Conservation (phyloP, 2,888 invertebrate genomes). For the Falcaria lacertinaria region DNA sequence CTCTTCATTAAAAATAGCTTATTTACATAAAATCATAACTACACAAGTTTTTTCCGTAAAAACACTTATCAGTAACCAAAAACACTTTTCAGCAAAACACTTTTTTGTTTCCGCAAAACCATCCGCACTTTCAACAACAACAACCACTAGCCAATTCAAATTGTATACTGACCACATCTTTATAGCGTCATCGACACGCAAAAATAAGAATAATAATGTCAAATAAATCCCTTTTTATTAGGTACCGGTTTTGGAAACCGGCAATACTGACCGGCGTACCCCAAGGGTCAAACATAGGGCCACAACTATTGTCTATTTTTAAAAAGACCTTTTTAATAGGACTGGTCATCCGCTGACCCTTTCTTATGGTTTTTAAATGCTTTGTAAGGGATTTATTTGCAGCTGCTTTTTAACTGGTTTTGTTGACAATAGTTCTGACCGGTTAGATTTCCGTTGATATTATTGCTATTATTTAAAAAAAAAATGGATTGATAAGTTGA, state of each 20-base stretch:
- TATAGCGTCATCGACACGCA: conserved; percentile 29
- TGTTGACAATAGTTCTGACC: conserved; percentile 28
- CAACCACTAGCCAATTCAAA: conserved; percentile 42
- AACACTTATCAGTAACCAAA: not conserved
- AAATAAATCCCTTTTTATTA: conserved; percentile 50
- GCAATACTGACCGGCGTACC: conserved; percentile 68
- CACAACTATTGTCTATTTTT: conserved; percentile 58
- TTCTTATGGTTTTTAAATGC: conserved; percentile 60
- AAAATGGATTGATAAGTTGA: not conserved
- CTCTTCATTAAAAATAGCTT: no score
- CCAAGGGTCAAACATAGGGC: conserved; percentile 63
- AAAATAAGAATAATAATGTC: conserved; percentile 48
- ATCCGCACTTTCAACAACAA: conserved; percentile 26
- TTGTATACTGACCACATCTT: conserved; percentile 57
- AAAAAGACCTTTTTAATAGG: conserved; percentile 40
- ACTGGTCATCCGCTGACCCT: conserved; percentile 75
- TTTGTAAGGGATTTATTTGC: conserved; percentile 50
- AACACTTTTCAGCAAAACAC: not conserved
- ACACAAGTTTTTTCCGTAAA: no score
- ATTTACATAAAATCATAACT: no score
- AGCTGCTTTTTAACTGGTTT: conserved; percentile 60
- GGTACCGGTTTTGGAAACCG: conserved; percentile 59
- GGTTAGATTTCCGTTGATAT: not conserved
- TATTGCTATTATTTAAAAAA: not conserved
- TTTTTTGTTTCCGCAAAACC: conserved; percentile 15